Conservation (phyloP, 2,888 invertebrate genomes). For the Netelia inedita region DNA sequence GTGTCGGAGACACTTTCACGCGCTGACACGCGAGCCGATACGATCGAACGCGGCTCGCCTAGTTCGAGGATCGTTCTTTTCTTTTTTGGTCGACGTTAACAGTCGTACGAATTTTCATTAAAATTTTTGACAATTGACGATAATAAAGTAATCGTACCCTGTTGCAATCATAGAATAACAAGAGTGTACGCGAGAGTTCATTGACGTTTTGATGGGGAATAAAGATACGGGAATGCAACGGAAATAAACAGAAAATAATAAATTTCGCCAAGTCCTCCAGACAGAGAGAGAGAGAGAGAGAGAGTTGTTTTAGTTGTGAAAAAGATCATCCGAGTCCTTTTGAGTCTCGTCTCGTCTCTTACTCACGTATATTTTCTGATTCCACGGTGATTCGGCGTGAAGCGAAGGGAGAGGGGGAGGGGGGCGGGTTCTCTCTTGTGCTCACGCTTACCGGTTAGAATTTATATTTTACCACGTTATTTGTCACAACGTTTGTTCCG, state of each 20-base stretch:
- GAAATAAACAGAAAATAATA: too few relatives aligned
- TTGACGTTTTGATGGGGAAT: not conserved
- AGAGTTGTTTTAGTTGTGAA: too few relatives aligned
- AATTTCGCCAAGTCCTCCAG: too few relatives aligned
- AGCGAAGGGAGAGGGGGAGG: not conserved
- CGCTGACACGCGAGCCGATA: not conserved
- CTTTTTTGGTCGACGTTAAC: too few relatives aligned
- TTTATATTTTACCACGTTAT: constrained; percentile 2
- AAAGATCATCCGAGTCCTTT: too few relatives aligned
- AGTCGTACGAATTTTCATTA: not conserved
- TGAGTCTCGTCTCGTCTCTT: not conserved
- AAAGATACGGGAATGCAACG: not conserved
- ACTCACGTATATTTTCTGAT: constrained; percentile 20
- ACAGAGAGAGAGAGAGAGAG: too few relatives aligned
- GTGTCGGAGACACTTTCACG: constrained; percentile 54
- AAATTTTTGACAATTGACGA: not conserved
- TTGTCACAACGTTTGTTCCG: not conserved
- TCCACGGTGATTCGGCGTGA: not conserved
- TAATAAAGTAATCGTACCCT: not conserved
- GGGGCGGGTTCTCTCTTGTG: not conserved
- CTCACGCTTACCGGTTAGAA: not conserved
- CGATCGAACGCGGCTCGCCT: not conserved
- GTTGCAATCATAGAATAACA: not conserved
- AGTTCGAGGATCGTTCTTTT: too few relatives aligned
- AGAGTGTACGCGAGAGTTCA: not conserved